These are phyloP conservation scores for Pachymerium ferrugineum DNA, from an alignment of 2,888 invertebrate genomes.

Conservation along the genomic window DNA sequence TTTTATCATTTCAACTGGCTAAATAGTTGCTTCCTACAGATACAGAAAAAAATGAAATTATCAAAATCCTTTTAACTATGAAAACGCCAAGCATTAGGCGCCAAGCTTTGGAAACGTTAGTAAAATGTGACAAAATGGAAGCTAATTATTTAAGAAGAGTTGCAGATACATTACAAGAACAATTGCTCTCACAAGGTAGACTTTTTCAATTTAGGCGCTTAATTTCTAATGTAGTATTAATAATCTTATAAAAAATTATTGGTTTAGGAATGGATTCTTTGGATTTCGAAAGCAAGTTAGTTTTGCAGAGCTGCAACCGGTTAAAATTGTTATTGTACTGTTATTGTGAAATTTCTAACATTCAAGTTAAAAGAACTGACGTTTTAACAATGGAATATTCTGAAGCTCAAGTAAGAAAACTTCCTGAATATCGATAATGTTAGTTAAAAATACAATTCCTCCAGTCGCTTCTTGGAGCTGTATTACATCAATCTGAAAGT, in stretches of 20 bases:
- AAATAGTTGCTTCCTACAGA: constrained; percentile 12
- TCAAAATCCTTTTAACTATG: constrained; percentile 41
- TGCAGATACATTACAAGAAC: constrained; percentile 32
- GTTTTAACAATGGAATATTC: too few species aligned
- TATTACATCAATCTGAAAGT: constrained; percentile 45
- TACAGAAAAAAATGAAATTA: constrained; percentile 37
- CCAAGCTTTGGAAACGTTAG: constrained; percentile 39
- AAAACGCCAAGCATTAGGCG: constrained; percentile 42
- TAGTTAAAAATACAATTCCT: neutral
- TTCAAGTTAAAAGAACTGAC: neutral
- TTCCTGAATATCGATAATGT: too few species aligned
- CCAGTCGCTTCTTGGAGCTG: constrained; percentile 38
- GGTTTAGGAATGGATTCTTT: constrained; percentile 41
- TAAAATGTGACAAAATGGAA: constrained; percentile 32
- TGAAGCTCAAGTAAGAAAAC: too few species aligned
- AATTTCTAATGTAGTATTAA: too few species aligned
- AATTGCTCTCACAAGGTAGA: constrained; percentile 37
- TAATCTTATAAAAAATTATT: too few species aligned
- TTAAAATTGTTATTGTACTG: constrained; percentile 44
- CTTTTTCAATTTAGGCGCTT: constrained; percentile 18
- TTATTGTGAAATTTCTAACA: constrained; percentile 38
- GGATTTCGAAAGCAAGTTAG: constrained; percentile 46
- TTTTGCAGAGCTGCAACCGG: constrained; percentile 45
- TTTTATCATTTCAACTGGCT: neutral
- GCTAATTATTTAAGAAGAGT: constrained; percentile 32